phyloP scores from a whole-genome alignment of 2,797 vertebrate species.

The Rhynchotus rufescens region DNA sequence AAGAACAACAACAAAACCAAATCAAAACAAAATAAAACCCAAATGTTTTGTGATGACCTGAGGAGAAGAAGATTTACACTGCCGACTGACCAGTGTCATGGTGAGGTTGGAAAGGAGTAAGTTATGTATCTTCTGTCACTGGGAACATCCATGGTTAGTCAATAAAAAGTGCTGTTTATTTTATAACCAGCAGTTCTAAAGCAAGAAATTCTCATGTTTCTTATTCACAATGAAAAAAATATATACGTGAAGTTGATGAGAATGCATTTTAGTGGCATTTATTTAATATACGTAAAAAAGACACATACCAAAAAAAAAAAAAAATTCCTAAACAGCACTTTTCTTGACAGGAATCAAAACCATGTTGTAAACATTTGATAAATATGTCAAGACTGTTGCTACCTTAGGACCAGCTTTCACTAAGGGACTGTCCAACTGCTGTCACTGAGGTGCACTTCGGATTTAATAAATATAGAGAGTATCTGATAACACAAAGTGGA shows the following conservation, averaged over 20 bases:
- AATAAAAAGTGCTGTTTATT: constrained; percentile 47
- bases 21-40: neutral
- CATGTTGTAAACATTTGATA: neutral
- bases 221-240: neutral
- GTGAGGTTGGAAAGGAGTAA: neutral
- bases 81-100: neutral
- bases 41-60: constrained; percentile 6
- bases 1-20: neutral
- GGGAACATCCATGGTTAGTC: constrained; percentile 6
- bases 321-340: neutral
- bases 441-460: constrained; percentile 26
- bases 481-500: rapidly evolving
- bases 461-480: constrained; percentile 5
- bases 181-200: constrained; percentile 19
- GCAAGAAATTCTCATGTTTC: neutral
- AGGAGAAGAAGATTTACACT: constrained; percentile 32
- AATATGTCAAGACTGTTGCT: constrained; percentile 2
- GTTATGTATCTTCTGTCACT: neutral
- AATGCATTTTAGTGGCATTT: neutral
- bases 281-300: neutral
- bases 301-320: neutral
- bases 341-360: constrained; percentile 17
- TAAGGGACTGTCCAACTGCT: constrained; percentile 26
- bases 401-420: neutral
- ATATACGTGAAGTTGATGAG: neutral